These are phyloP conservation scores for Hybos culiciformis DNA, from an alignment of 2,888 invertebrate species.

Conservation along the genomic window DNA sequence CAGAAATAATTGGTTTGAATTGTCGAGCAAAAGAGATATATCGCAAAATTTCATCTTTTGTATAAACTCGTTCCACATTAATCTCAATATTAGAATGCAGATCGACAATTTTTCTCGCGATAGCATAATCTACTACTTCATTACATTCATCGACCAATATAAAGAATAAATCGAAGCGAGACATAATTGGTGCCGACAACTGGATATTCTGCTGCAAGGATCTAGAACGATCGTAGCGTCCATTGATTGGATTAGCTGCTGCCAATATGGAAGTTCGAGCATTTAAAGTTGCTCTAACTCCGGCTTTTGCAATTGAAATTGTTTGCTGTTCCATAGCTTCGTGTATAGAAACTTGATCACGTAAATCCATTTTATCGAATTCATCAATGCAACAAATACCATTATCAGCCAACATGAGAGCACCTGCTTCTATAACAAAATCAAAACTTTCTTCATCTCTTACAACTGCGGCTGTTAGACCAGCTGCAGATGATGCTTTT, in stretches of 20 bases:
- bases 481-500: constrained; percentile 95
- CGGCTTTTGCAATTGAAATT: constrained; percentile 96
- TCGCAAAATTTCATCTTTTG: constrained; percentile 76
- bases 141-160: constrained; percentile 95
- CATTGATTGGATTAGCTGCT: constrained; percentile 96
- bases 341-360: constrained; percentile 98
- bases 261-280: constrained; percentile 95
- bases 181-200: constrained; percentile 95
- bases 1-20: constrained; percentile 78
- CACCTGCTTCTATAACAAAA: constrained; percentile 99
- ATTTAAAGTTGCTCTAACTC: constrained; percentile 92
- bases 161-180: constrained; percentile 96
- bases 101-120: constrained; percentile 90
- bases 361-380: constrained; percentile 98
- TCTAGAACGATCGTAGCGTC: constrained; percentile 87
- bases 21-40: constrained; percentile 95
- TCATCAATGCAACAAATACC: constrained; percentile 99
- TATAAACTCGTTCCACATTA: constrained; percentile 65
- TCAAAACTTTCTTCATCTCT: constrained; percentile 93
- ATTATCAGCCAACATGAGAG: constrained; percentile 97
- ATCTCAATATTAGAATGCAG: constrained; percentile 78
- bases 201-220: constrained; percentile 89
- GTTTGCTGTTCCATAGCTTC: constrained; percentile 99
- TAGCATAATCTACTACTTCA: constrained; percentile 90
- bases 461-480: constrained; percentile 97